Evolutionary conservation across 1,140 invertebrate genomes (phyloP).

Genomic region (Meteorus sp.): DNA sequence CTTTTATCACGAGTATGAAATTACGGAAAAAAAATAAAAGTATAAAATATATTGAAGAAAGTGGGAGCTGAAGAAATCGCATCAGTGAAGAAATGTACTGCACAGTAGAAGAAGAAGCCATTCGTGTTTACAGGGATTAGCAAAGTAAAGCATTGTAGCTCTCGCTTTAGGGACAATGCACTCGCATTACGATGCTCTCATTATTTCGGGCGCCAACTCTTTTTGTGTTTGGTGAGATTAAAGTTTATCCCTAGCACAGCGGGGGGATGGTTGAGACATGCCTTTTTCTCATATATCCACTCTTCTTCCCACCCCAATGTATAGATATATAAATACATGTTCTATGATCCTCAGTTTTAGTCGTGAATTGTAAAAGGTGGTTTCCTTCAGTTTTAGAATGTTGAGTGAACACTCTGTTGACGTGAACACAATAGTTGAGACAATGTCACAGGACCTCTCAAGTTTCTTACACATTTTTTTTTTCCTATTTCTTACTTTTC

Average conservation of each 20-base stretch:
- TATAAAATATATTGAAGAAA: not conserved
- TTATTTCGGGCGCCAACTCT: slow-evolving; percentile 38
- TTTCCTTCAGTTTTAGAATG: slow-evolving; percentile 6
- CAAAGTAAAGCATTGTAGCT: slow-evolving; percentile 25
- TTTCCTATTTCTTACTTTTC: too few relatives aligned
- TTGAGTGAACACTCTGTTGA: not conserved
- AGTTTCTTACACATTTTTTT: too few relatives aligned
- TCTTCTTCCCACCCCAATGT: not conserved
- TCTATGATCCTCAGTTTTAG: too few relatives aligned
- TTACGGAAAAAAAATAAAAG: too few relatives aligned
- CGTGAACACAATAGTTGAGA: not conserved
- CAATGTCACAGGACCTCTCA: not conserved
- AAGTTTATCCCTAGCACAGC: slow-evolving; percentile 30
- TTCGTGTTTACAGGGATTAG: slow-evolving; percentile 34
- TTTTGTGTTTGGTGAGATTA: slow-evolving; percentile 35
- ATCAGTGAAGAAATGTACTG: slow-evolving; percentile 6
- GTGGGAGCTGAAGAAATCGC: not conserved
- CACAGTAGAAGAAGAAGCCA: slow-evolving; percentile 23
- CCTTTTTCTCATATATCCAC: not conserved
- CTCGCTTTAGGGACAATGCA: slow-evolving; percentile 15
- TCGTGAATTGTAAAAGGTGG: too few relatives aligned
- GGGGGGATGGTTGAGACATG: not conserved
- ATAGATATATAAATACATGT: not conserved
- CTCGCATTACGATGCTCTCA: slow-evolving; percentile 31
- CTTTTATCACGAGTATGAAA: too few relatives aligned